phyloP scores from a whole-genome alignment of 2,888 invertebrate genomes.

The Hyles lineata region DNA sequence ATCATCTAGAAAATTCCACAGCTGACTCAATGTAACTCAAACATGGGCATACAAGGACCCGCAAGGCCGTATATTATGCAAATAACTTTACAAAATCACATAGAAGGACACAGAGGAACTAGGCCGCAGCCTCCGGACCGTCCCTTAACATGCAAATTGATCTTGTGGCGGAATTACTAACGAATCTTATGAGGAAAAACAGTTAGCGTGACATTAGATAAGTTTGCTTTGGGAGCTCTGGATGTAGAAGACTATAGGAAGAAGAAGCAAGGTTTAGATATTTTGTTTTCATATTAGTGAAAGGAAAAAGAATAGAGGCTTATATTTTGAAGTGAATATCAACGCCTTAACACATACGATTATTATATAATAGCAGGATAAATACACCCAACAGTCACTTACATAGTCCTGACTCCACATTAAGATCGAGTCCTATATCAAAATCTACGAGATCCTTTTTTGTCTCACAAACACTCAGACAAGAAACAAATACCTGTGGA shows the following conservation, averaged over 20 bases:
- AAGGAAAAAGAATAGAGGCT: too few species aligned
- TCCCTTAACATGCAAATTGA: conserved; percentile 31
- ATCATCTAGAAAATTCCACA: neutral
- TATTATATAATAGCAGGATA: too few species aligned
- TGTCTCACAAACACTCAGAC: too few species aligned
- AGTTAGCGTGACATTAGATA: conserved; percentile 16
- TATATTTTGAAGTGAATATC: too few species aligned
- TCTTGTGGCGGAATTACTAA: conserved; percentile 22
- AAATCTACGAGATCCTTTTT: too few species aligned
- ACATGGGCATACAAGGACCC: neutral
- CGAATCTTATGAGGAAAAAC: conserved; percentile 23
- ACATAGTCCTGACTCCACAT: too few species aligned
- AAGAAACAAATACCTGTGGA: too few species aligned
- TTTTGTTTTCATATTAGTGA: neutral
- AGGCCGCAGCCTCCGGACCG: conserved; percentile 24
- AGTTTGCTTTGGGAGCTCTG: neutral
- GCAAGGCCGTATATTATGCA: conserved; percentile 4
- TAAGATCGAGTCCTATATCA: too few species aligned
- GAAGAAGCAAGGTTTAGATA: neutral
- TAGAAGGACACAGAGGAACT: conserved; percentile 25
- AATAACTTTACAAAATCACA: conserved; percentile 27
- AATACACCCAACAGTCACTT: too few species aligned
- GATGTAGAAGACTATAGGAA: neutral
- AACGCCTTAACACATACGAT: too few species aligned
- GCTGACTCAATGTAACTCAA: neutral